phyloP scores from a whole-genome alignment of 30 jellyfish, hydroid and myxozoan species.

The Chironex yamaguchii region DNA sequence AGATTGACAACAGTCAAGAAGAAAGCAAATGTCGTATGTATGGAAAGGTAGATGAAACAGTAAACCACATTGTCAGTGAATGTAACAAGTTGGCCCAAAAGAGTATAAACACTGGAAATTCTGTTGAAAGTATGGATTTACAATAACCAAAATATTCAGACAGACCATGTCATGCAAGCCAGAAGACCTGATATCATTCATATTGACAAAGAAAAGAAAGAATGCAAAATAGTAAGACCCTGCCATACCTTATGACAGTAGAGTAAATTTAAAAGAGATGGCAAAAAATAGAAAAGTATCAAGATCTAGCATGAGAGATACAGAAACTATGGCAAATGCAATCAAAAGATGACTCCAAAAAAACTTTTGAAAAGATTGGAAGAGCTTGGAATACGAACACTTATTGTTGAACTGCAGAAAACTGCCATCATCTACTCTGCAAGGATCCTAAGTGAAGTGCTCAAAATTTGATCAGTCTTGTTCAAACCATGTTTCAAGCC shows the following conservation, averaged over 20 bases:
- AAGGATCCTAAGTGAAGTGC: not conserved
- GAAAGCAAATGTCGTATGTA: too few relatives aligned
- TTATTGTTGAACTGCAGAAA: not conserved
- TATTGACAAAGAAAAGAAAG: not conserved
- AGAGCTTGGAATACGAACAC: not conserved
- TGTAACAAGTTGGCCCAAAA: too few relatives aligned
- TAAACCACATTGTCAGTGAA: too few relatives aligned
- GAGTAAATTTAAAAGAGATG: not conserved
- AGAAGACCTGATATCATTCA: not conserved
- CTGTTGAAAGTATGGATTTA: too few relatives aligned
- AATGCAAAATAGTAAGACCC: not conserved
- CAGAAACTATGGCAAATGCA: not conserved
- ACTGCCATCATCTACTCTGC: not conserved
- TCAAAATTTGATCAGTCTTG: not conserved
- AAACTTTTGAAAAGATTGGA: not conserved
- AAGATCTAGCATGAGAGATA: not conserved
- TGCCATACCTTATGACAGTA: not conserved
- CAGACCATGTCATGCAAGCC: not conserved
- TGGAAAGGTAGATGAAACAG: too few relatives aligned
- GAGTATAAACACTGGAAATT: too few relatives aligned
- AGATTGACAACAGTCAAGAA: too few relatives aligned
- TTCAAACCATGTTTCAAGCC: not conserved
- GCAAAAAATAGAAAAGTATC: not conserved
- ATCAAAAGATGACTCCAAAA: not conserved
- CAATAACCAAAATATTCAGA: not conserved